Base-by-base conservation (phyloP, 2,113 vertebrate genomes). In the Aegithalos caudatus region DNA sequence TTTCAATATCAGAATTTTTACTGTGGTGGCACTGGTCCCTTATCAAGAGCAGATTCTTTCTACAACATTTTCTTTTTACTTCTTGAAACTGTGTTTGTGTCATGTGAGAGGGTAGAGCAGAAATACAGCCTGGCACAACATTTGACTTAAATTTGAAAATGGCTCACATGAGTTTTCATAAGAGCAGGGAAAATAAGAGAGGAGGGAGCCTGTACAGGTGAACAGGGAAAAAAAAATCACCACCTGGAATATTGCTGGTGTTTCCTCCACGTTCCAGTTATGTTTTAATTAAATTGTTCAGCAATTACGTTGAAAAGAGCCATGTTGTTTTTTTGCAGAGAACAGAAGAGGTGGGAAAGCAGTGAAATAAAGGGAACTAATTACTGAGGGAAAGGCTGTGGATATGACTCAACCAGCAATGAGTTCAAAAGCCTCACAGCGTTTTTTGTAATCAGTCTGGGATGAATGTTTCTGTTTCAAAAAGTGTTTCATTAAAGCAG, bases 401-500 rank as follows among this genome's bases (percentile, higher is more conserved):
- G 67, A n/a, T 69, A 70, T 77, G 91, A 95, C 73, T 95, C 74
- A 90, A 44, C 64, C 25, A 93, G 76, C 79, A 62, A 10, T 1
- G 88, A 85, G 82, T 80, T 81, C 90, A 88, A 79, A 96, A 95
- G 79, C 79, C 91, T 90, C 20, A 16, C 65, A 81, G 54, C 0
- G 0, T 65, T 96, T 80, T 90, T 38, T 88, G 57, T 16, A 60
- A 94, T 90, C 92, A 73, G 37, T n/a, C 81, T 28, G 50, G 85
- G 92, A 65, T 66, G 64, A 89, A 88, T 73, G 90, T 88, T 90
- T 65, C 79, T 88, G 79, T 92, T 95, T 90, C 90, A 40, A 69
- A 74, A 90, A 88, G 67, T n/a, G 61, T 89, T 93, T 91, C 92
- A 88, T 92, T 94, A 95, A 95, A 94, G 69, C 82, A 81, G 94